Base-by-base conservation (phyloP, 2,888 invertebrate species). In the Blera fallax region DNA sequence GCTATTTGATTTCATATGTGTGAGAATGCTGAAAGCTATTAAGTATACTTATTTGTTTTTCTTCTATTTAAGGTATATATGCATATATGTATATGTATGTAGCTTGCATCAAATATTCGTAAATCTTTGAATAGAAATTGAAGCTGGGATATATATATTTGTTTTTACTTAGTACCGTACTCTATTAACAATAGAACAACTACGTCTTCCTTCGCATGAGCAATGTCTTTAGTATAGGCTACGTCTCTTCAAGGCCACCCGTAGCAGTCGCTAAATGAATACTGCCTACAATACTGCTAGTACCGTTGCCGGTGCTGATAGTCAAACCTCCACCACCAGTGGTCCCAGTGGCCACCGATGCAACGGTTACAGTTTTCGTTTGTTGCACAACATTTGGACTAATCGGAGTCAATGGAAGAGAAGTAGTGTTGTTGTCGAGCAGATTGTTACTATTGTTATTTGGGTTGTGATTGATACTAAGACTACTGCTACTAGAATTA, bases 181-280 rank as follows among this genome's bases (percentile, higher is more conserved):
- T 40, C 32, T 40, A 72, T 65, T 50, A 84, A 52, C 18, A 29
- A 60, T 2, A 29, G 48, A 45, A 64, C 43, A 48, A 73, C 74
- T 87, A 79, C 27, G 83, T 83, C 64, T 83, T 90, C 64, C 91
- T 90, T 81, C 91, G 90, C 91, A 92, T 91, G 82, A 92, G 89
- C 88, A 92, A 90, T 89, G 91, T 91, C 89, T 92, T 92, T 83
- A 92, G 92, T 92, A 92, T 92, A 92, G 92, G 92, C 92, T 92
- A 92, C 92, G 92, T 92, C 87, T 92, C 91, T 83, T 91, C 91
- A 52, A 81, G 85, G 7, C 83, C 87, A 77, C 85, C 81, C 24
- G 87, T 52, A 60, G 81, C 40, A 21, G 85, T 87, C 18, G 89
- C 88, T 87, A 90, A 88, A 87, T 90, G 89, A 81, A 90, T 89